These are phyloP conservation scores for Drosophila ficusphila DNA, from an alignment of 1,140 invertebrate genomes.

Conservation along the genomic window DNA sequence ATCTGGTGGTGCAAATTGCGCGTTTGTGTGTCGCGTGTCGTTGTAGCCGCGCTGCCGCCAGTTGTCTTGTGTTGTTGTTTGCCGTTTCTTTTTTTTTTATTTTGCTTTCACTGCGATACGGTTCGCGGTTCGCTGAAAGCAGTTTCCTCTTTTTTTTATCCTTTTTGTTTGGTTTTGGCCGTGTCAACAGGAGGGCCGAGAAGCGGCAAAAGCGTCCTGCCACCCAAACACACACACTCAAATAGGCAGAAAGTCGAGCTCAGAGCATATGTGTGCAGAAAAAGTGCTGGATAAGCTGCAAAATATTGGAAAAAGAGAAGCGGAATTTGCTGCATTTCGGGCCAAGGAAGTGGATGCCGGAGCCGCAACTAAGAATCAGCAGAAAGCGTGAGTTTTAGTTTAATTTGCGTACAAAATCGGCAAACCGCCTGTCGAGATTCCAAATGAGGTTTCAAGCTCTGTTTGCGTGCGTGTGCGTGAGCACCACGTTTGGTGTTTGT, in stretches of 20 bases:
- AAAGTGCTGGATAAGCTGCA: slow-evolving; percentile 13
- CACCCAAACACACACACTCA: neutral
- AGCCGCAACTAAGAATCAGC: neutral
- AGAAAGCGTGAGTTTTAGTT: slow-evolving; percentile 3
- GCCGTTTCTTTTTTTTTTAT: slow-evolving; percentile 6
- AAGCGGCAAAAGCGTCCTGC: neutral
- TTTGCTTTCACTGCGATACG: too few species aligned
- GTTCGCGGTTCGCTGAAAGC: neutral
- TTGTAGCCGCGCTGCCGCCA: too few species aligned
- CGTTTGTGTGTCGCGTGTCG: too few species aligned
- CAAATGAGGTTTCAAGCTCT: slow-evolving; percentile 34
- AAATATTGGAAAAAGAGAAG: neutral
- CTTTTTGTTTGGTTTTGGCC: slow-evolving; percentile 34
- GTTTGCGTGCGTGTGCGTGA: neutral
- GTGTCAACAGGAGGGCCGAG: neutral
- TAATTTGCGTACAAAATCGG: neutral
- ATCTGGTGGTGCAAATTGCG: too few species aligned
- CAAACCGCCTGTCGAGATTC: slow-evolving; percentile 1
- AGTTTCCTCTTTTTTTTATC: slow-evolving; percentile 9
- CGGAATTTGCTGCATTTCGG: neutral
- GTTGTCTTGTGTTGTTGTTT: slow-evolving; percentile 9
- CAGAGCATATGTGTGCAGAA: slow-evolving; percentile 26
- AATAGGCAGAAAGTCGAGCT: slow-evolving; percentile 28
- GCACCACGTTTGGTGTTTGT: too few species aligned
- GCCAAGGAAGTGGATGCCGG: neutral